Evolutionary conservation across 2,797 vertebrate genomes (phyloP).

Genomic region (Oceanodroma leucorhoa): DNA sequence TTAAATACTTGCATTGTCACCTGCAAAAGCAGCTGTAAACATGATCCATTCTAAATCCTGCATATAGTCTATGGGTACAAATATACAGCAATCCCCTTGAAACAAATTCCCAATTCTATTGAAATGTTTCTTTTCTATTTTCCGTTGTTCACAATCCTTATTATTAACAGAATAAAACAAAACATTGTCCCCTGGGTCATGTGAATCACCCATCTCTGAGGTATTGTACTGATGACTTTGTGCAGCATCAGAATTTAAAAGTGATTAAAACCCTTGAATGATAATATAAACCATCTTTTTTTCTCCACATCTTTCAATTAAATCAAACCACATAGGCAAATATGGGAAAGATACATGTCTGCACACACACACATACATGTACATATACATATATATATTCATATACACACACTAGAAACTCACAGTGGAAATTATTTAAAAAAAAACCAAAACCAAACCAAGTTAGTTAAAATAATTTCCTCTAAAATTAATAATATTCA

Average conservation of each 20-base stretch:
- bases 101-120: neutral
- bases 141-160: neutral
- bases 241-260: neutral
- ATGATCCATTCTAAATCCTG: neutral
- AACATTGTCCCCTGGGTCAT: neutral
- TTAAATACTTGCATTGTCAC: neutral
- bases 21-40: neutral
- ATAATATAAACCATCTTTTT: neutral
- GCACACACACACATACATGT: neutral
- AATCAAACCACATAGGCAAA: neutral
- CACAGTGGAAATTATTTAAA: neutral
- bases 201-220: neutral
- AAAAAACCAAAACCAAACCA: neutral
- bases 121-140: neutral
- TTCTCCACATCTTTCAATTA: neutral
- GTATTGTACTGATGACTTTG: neutral
- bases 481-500: neutral
- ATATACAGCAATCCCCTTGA: neutral
- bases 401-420: neutral
- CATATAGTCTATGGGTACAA: neutral
- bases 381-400: rapidly evolving
- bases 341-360: neutral
- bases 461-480: neutral
- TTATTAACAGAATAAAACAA: neutral
- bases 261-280: neutral